Base-by-base conservation (phyloP, 2,888 invertebrate species). In the Zygothrica quintamaculata region DNA sequence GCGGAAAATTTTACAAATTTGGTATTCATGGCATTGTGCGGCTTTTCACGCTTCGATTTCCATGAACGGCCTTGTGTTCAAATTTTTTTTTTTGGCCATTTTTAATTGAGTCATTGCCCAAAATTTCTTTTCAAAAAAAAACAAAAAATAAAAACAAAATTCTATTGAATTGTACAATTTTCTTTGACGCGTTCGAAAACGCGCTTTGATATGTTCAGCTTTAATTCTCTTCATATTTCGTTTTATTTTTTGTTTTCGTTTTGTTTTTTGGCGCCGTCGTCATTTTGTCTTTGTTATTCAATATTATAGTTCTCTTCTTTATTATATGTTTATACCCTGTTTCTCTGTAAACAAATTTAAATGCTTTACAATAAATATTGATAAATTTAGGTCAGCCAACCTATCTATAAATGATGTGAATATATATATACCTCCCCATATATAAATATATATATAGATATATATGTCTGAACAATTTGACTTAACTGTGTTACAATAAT, bases 21-120 rank as follows among this genome's bases (percentile, higher is more conserved):
- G 40, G 42, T 65, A 73, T 72, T 58, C 72, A 5, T 5, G 5
- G 18, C 18, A 64, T 73, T 62, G 48, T 33, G 59, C 22, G 53
- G 42, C 36, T 64, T 68, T 65, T 60, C 46, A 53, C 50, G 62
- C 53, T 31, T 58, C 51, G 25, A 55, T 48, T 65, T 61, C 55
- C 40, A 37, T 26, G 57, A 31, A 50, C 55, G 68, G 59, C 73
- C 59, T 68, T 71, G 72, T 48, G 48, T 40, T 43, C 55, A 52
- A 34, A n/a, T 15, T 57, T 53, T 42, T 44, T 25, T 51, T 12
- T 36, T 44, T 40, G 46, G 25, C 59, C 58, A 50, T 36, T 55
- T 46, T 43, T 62, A 75, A 79, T 79, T 84, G 77, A 77, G 67
- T 59, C 75, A 80, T 80, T 80, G 55, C 51, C 31, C 44, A 65